Evolutionary conservation across 2,797 vertebrate genomes (phyloP).

Genomic region (Luscinia megarhynchos): DNA sequence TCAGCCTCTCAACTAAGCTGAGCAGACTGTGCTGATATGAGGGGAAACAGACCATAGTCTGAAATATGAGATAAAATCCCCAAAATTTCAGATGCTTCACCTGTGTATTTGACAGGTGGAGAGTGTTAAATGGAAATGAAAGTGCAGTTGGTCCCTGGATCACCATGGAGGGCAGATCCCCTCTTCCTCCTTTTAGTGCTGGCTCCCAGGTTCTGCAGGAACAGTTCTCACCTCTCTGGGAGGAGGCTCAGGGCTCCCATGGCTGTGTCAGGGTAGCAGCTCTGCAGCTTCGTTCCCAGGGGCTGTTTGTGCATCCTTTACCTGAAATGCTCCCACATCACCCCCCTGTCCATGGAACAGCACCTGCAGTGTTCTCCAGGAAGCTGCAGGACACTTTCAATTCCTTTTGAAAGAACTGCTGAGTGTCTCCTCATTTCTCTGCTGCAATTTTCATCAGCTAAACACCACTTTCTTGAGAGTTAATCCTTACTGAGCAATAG

Average conservation of each 20-base stretch:
- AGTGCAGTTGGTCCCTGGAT: not conserved
- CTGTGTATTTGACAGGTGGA: not conserved
- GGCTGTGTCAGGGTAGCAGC: not conserved
- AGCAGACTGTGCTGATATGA: not conserved
- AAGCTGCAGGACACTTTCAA: not conserved
- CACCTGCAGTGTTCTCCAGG: not conserved
- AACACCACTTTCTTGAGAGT: not conserved
- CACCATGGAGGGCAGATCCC: not conserved
- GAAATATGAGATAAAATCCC: not conserved
- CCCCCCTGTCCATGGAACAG: not conserved
- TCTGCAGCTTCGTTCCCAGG: fast-evolving
- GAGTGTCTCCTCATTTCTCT: not conserved
- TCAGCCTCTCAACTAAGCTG: not conserved
- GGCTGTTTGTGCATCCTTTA: not conserved
- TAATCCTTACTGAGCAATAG: not conserved
- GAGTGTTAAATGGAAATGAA: not conserved
- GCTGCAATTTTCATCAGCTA: not conserved
- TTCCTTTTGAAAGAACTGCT: not conserved
- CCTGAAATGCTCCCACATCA: not conserved
- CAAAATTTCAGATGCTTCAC: not conserved
- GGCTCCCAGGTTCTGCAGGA: not conserved
- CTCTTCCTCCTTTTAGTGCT: not conserved
- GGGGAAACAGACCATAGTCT: not conserved
- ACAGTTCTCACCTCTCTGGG: not conserved
- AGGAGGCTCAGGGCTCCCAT: not conserved